Evolutionary conservation across 2,113 vertebrate genomes (phyloP).

Genomic region (Arenaria interpres): DNA sequence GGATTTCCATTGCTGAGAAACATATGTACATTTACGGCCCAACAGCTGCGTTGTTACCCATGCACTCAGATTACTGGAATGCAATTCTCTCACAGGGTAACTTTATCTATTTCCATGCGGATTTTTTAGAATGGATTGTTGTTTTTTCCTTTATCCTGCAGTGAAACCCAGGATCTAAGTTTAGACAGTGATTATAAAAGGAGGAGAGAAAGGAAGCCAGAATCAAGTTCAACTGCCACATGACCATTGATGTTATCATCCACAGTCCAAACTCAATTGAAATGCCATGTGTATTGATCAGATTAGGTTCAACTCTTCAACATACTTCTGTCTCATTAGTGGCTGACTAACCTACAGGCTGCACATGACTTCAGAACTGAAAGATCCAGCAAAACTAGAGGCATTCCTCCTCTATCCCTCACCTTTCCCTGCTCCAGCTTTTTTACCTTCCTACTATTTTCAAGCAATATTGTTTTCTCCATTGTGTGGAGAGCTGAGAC

Average conservation of each 20-base stretch:
- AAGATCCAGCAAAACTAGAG: neutral
- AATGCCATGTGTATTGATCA: neutral
- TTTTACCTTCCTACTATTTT: neutral
- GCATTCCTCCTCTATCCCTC: too few relatives aligned
- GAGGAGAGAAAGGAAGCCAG: neutral
- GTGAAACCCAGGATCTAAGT: neutral
- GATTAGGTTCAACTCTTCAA: neutral
- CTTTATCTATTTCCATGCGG: neutral
- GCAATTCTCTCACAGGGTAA: neutral
- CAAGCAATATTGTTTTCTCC: neutral
- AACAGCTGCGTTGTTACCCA: neutral
- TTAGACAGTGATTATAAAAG: neutral
- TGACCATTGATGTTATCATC: neutral
- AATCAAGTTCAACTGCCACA: neutral
- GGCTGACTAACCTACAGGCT: neutral
- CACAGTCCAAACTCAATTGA: neutral
- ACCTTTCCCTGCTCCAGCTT: neutral
- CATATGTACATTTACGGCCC: neutral
- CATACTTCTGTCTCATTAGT: neutral
- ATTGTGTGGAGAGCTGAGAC: neutral
- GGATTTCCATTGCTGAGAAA: neutral
- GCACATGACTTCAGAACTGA: neutral
- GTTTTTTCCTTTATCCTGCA: neutral
- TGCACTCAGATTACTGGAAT: neutral
- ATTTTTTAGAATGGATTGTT: neutral